These are phyloP conservation scores for Antedon mediterranea DNA, from an alignment of 53 echinoderm and acorn worm genomes.

Conservation along the genomic window DNA sequence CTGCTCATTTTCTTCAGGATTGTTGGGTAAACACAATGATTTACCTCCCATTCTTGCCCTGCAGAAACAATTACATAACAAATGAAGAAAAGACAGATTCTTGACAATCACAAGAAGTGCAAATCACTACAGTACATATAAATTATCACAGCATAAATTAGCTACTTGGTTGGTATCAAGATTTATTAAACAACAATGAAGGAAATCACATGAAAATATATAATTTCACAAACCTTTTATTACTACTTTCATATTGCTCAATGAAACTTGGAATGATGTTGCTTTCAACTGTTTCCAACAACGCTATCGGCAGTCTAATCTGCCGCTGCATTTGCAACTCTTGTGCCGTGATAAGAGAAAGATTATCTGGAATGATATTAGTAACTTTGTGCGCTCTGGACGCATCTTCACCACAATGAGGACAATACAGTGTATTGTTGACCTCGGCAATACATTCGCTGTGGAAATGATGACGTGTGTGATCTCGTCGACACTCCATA, in stretches of 20 bases:
- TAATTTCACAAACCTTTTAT: not conserved
- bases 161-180: too few species aligned
- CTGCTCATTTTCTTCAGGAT: not conserved
- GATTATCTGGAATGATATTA: slow-evolving; percentile 1
- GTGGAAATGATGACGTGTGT: slow-evolving; percentile 76
- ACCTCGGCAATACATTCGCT: slow-evolving; percentile 86
- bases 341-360: not conserved
- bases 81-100: too few species aligned
- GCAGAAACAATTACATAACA: too few species aligned
- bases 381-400: slow-evolving; percentile 41
- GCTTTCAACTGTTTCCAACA: slow-evolving; percentile 31
- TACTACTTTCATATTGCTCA: not conserved
- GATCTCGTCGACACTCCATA: slow-evolving; percentile 59
- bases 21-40: not conserved
- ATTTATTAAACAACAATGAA: too few species aligned
- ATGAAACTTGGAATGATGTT: not conserved
- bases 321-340: not conserved
- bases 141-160: too few species aligned
- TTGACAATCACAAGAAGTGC: too few species aligned
- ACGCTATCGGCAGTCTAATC: slow-evolving; percentile 45
- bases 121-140: too few species aligned
- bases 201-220: too few species aligned
- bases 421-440: slow-evolving; percentile 81
- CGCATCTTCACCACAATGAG: slow-evolving; percentile 84
- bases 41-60: not conserved